These are phyloP conservation scores for Aphelenchoides fujianensis DNA, from an alignment of 1,140 invertebrate genomes.

Conservation along the genomic window DNA sequence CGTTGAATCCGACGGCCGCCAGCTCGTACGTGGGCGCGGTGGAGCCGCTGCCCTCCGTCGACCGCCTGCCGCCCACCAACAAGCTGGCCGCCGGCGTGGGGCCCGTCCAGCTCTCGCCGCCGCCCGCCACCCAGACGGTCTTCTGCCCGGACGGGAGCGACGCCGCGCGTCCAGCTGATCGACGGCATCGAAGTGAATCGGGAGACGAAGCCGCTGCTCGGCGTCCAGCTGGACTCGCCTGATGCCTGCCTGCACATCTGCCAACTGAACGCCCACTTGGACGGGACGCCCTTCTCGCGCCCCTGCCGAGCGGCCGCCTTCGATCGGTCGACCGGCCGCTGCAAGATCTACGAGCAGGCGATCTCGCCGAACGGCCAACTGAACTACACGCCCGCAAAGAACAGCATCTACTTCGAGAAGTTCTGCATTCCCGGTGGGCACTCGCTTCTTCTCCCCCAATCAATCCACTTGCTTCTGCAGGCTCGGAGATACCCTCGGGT, in stretches of 20 bases:
- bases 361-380: constrained; percentile 46
- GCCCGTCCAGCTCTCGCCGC: constrained; percentile 3
- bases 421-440: constrained; percentile 39
- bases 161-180: constrained; percentile 38
- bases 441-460: constrained; percentile 15
- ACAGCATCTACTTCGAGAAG: constrained; percentile 47
- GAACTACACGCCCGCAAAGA: constrained; percentile 37
- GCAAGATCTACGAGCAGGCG: constrained; percentile 32
- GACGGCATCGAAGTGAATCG: constrained; percentile 36
- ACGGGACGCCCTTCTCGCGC: constrained; percentile 31
- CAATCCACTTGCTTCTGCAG: constrained; percentile 12
- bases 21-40: not conserved
- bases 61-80: not conserved
- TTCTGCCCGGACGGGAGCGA: constrained; percentile 30
- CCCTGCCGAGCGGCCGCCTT: constrained; percentile 36
- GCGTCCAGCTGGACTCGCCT: constrained; percentile 41
- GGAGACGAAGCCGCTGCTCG: constrained; percentile 20
- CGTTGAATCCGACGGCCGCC: not conserved
- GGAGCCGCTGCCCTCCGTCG: not conserved
- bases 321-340: constrained; percentile 38
- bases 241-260: constrained; percentile 45
- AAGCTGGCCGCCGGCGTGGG: not conserved
- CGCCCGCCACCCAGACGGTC: constrained; percentile 29
- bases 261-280: constrained; percentile 36
- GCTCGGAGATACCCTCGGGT: constrained; percentile 24